Evolutionary conservation across 1,140 invertebrate species (phyloP).

Genomic region (Pseudomyrmex gracilis): DNA sequence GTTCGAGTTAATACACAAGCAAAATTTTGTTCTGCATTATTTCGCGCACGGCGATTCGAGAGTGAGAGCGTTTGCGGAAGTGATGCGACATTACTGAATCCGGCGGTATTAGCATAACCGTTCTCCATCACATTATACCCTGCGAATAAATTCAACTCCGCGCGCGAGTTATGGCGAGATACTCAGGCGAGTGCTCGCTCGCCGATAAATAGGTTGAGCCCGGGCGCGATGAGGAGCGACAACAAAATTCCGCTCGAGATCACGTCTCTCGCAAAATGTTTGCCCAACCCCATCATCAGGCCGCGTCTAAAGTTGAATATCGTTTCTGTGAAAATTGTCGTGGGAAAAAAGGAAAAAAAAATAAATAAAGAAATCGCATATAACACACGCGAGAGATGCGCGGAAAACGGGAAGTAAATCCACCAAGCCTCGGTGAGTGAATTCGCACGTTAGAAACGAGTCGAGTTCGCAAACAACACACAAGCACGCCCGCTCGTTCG

Average conservation of each 20-base stretch:
- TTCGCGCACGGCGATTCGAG: not conserved
- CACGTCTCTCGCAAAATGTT: slow-evolving; percentile 41
- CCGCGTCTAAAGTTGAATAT: not conserved
- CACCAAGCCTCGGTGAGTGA: no score
- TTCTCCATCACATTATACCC: slow-evolving; percentile 37
- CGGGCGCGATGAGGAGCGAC: not conserved
- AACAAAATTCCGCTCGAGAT: slow-evolving; percentile 29
- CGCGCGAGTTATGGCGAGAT: slow-evolving; percentile 20
- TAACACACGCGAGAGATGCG: not conserved
- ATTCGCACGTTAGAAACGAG: no score
- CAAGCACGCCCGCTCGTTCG: not conserved
- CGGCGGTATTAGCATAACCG: slow-evolving; percentile 45
- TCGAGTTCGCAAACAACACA: no score
- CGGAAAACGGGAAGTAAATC: not conserved
- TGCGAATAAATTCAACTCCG: slow-evolving; percentile 48
- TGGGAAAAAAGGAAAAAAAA: slow-evolving; percentile 9
- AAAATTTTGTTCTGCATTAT: not conserved
- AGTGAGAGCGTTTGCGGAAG: not conserved
- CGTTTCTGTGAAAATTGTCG: slow-evolving; percentile 12
- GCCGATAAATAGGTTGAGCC: slow-evolving; percentile 43
- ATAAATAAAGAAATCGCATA: slow-evolving; percentile 22
- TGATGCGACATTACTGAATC: slow-evolving; percentile 23
- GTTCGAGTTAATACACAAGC: not conserved
- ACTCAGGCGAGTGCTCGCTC: not conserved
- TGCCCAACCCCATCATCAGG: slow-evolving; percentile 1